Percentiles rank a stretch among this genome's conserved stretches.
Conservation (phyloP, 2,888 invertebrate species). For the Sinodicranocentrus sp. region DNA sequence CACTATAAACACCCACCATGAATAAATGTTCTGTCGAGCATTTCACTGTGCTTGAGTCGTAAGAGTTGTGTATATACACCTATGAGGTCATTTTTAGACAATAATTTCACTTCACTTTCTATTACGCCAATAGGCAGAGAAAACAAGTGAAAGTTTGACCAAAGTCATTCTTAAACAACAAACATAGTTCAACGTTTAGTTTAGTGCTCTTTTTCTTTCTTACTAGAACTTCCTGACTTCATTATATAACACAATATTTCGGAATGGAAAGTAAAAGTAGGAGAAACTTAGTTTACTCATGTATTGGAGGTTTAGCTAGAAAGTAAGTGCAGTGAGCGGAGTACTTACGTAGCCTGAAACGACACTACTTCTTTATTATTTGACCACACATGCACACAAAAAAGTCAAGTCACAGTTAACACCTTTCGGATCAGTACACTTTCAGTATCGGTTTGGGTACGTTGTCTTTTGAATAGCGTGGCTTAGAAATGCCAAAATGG, state of each 20-base stretch:
- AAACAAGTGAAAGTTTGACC: slow-evolving; percentile 30
- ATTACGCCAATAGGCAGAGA: slow-evolving; percentile 35
- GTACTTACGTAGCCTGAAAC: no score
- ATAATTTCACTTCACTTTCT: slow-evolving; percentile 37
- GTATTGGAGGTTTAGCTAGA: no score
- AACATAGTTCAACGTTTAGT: background rate
- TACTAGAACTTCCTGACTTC: background rate
- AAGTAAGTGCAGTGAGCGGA: no score
- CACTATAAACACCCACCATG: slow-evolving; percentile 10
- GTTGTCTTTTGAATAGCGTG: background rate
- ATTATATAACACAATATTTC: background rate
- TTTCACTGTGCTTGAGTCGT: background rate
- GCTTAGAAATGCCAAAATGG: background rate
- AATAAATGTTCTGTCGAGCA: background rate
- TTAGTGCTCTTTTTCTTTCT: background rate
- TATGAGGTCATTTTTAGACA: slow-evolving; percentile 17
- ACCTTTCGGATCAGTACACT: background rate
- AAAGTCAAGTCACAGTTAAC: slow-evolving; percentile 6
- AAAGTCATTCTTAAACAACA: no score
- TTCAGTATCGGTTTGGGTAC: slow-evolving; percentile 3
- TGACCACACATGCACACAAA: background rate
- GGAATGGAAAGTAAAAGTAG: no score
- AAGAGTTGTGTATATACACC: no score
- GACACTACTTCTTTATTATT: no score
- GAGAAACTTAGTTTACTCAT: no score